phyloP scores from a whole-genome alignment of 2,888 invertebrate genomes.

The Neoascia interrupta region DNA sequence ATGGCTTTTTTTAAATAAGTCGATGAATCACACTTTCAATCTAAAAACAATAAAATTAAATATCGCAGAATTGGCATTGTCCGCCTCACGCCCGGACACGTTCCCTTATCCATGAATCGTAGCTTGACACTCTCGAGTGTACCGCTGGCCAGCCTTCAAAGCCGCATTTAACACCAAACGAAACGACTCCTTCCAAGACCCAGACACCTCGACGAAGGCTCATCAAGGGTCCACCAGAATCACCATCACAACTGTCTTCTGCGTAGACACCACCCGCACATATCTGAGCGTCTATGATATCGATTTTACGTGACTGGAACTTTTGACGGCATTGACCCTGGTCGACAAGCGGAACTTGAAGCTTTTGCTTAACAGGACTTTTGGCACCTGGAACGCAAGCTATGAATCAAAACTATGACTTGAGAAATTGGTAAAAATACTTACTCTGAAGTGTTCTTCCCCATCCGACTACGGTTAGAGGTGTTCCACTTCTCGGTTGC shows the following conservation, averaged over 20 bases:
- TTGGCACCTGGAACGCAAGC: slow-evolving; percentile 76
- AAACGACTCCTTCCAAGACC: slow-evolving; percentile 84
- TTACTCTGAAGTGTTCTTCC: slow-evolving; percentile 81
- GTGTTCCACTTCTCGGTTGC: slow-evolving; percentile 70
- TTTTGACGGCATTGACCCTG: slow-evolving; percentile 80
- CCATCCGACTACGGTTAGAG: slow-evolving; percentile 83
- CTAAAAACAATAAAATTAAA: slow-evolving; percentile 49
- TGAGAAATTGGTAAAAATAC: background rate
- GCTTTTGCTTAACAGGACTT: slow-evolving; percentile 82
- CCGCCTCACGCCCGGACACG: slow-evolving; percentile 22
- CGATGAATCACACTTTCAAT: slow-evolving; percentile 50
- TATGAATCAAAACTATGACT: background rate
- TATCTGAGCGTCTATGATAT: slow-evolving; percentile 80
- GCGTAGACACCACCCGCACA: slow-evolving; percentile 86
- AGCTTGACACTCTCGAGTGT: slow-evolving; percentile 84
- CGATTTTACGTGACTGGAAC: slow-evolving; percentile 74
- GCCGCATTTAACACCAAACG: slow-evolving; percentile 85
- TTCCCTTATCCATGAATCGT: slow-evolving; percentile 80
- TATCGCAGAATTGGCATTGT: too few species aligned
- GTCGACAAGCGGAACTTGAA: slow-evolving; percentile 80
- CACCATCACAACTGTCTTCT: slow-evolving; percentile 87
- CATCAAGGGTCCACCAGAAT: slow-evolving; percentile 90
- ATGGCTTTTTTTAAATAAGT: slow-evolving; percentile 51
- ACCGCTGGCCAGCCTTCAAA: slow-evolving; percentile 84
- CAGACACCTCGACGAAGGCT: slow-evolving; percentile 80